Conservation (phyloP, 2,888 invertebrate genomes). For the Osmoderma eremita region DNA sequence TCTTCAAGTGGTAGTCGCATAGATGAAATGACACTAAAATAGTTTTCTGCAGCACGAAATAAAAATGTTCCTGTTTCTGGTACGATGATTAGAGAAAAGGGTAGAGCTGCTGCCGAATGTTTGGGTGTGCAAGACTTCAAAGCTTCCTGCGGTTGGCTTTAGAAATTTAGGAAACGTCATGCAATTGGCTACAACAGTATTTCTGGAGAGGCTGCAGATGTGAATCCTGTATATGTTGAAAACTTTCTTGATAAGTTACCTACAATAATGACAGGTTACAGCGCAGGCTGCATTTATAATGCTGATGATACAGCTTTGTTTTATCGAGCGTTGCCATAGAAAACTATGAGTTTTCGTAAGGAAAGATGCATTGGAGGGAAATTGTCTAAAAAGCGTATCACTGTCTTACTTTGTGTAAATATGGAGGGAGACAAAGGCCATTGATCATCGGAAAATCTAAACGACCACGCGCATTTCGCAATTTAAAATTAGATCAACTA, state of each 20-base stretch:
- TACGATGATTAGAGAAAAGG: not conserved
- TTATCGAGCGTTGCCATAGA: not conserved
- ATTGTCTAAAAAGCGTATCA: not conserved
- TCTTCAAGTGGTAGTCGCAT: no score
- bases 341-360: slow-evolving; percentile 2
- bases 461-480: no score
- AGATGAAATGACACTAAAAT: not conserved
- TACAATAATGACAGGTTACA: no score
- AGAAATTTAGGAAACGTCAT: slow-evolving; percentile 1
- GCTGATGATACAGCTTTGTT: not conserved
- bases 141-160: slow-evolving; percentile 2
- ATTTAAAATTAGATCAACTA: no score
- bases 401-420: no score
- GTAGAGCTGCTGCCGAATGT: not conserved
- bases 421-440: no score
- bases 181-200: no score
- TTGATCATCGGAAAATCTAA: no score
- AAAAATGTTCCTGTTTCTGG: not conserved
- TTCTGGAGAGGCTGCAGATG: no score
- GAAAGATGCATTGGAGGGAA: not conserved
- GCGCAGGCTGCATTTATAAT: no score
- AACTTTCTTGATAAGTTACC: no score
- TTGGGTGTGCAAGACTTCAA: slow-evolving; percentile 6
- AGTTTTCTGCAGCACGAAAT: slow-evolving; percentile 2
- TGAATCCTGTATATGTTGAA: no score